Evolutionary conservation across 2,113 vertebrate genomes (phyloP).

Genomic region (Aepyceros melampus): DNA sequence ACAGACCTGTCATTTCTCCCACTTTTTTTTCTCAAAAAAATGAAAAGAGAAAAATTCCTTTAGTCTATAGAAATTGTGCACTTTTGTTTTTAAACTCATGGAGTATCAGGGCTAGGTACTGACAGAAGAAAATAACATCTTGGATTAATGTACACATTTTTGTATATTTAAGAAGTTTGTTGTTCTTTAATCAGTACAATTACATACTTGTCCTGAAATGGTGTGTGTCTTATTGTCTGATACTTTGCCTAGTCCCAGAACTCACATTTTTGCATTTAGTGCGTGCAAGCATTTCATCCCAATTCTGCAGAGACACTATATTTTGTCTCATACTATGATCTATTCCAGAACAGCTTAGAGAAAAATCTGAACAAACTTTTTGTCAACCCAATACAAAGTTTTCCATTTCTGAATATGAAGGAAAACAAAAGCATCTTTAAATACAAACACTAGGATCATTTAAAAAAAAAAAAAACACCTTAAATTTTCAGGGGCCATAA

Average conservation of each 20-base stretch:
- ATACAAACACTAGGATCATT: neutral
- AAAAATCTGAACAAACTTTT: neutral
- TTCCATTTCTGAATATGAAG: neutral
- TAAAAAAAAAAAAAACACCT: neutral
- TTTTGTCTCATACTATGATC: neutral
- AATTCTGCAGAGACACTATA: neutral
- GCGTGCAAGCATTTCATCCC: neutral
- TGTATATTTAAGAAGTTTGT: neutral
- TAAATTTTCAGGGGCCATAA: neutral
- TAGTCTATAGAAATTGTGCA: neutral
- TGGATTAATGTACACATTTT: neutral
- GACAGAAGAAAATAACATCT: neutral
- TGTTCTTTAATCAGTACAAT: neutral
- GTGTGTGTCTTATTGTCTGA: accelerated
- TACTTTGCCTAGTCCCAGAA: neutral
- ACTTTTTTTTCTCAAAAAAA: neutral
- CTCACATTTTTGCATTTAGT: neutral
- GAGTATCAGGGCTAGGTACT: neutral
- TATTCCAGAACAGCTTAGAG: accelerated
- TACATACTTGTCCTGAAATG: neutral
- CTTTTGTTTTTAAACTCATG: neutral
- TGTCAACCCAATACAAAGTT: neutral
- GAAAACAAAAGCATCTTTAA: neutral
- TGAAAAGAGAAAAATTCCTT: neutral
- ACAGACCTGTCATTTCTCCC: neutral